Base-by-base conservation (phyloP, 2,888 invertebrate genomes). In the Zaprionus obscuricornis region DNA sequence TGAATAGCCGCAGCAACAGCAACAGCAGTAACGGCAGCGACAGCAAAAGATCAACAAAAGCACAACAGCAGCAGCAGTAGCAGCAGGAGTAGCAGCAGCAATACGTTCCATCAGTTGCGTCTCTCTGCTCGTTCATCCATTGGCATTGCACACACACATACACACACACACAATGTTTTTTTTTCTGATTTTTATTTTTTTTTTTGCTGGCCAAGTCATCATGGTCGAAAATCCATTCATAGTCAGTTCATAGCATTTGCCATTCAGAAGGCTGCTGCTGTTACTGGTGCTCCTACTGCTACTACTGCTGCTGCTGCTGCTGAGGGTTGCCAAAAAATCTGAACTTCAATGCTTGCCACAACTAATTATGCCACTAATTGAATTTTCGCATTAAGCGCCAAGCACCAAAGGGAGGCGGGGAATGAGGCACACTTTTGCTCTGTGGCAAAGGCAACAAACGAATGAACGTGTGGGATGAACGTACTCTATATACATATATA, bases 301-400 rank as follows among this genome's bases (percentile, higher is more conserved):
- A 45, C 45, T 57, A 31, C 43, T 37, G 36, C 33, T 46, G 42
- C 45, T 27, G 20, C 24, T 2, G 29, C 16, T 47, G 29, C 33
- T 47, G 47, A n/a, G 31, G 42, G 47, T 47, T 60, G 57, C 60
- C 74, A 84, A 66, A 82, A 85, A 81, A 81, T 81, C 81, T 77
- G 74, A 71, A 69, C 81, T 83, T 87, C 78, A 84, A 73, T 78
- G 85, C 75, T 75, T 81, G 87, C 87, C 84, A 77, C 75, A 84
- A 85, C 88, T 87, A 88, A 87, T 87, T 87, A 88, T 87, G 83
- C 78, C 87, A 86, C 85, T 87, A 87, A 87, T 88, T 88, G 86
- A 86, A 81, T 88, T 85, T 77, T 82, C 86, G 81, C 83, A 86
- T 82, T 82, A 85, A 85, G 82, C 69, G 56, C 68, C 68, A n/a